Evolutionary conservation across 1,140 invertebrate species (phyloP), one percentile per base, ranked within the genome.

Genomic region (Aphaenogaster rudis): DNA sequence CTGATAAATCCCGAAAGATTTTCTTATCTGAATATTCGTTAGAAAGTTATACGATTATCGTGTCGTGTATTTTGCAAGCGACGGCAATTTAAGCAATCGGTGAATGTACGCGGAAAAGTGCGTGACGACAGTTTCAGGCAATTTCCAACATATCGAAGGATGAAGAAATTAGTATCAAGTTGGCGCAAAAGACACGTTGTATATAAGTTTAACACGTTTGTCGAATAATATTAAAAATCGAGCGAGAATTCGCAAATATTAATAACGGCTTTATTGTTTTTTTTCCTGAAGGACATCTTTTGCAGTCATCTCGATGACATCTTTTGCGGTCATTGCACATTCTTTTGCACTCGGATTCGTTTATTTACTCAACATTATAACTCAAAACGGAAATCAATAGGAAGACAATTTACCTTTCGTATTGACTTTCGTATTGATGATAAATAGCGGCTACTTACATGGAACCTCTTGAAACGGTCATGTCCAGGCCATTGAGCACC

Each of bases 381-480:
- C 17, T 45, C 6, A 9, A 76, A 42, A 9, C n/a, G 6, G 8
- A 77, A 59, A 13, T 9, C 11, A 1, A 59, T 54, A 59, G 21
- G 17, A 33, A 66, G 3, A 48, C 6, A 6, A 79, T 33, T 59
- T 61, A 57, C 5, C 6, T 77, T 77, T 45, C 45, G 1, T 17
- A 28, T 42, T 42, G 11, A 45, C 13, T 21, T 21, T 21, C n/a
- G n/a, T 21, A 21, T 21, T 21, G n/a, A 17, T 13, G 7, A 78
- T 48, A 17, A 64, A 45, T 33, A n/a, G 21, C 3, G 1, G 0
- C 39, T 87, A 96, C 96, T 96, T 94, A 97, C 97, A 97, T 97
- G 28, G 96, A 96, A 50, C 97, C 97, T 87, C 96, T 95, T 1
- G 96, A 94, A 1, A 97, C 97, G 2, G 95, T 96, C 96, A 97